Evolutionary conservation across 2,888 invertebrate genomes (phyloP), one percentile per base, ranked within the genome.

Genomic region (Physocephala rufipes): DNA sequence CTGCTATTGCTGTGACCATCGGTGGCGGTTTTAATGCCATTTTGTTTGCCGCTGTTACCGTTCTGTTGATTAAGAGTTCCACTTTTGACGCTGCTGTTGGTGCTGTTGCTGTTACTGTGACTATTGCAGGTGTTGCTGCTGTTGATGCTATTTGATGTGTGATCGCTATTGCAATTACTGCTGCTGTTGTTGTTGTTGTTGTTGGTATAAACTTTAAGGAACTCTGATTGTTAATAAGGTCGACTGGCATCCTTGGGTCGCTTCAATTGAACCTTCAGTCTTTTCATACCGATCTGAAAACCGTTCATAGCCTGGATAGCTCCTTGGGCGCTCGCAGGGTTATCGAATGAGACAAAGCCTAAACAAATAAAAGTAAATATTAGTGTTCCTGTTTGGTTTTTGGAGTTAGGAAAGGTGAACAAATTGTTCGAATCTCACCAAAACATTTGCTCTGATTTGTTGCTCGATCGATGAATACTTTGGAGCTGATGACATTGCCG

Each of bases 361-460:
- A 58, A 9, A 24, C 21, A 19, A 49, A 16, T n/a, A n/a, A n/a
- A n/a, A n/a, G n/a, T n/a, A n/a, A 19, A 49, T 49, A 36, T 36
- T 36, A 36, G 9, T 9, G 36, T 9, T 36, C 5, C 9, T 36
- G 36, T 36, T 36, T 9, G 4, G 4, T 36, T 9, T 36, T 36
- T 36, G 4, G 5, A 9, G 36, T 36, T 36, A 36, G 36, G 9
- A 36, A 36, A 19, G 1, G 4, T 13, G n/a, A 9, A 53, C 7
- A 13, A 55, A 21, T 21, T 61, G 3, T 30, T 19, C 21, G 15
- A 16, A 16, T 89, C 95, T 90, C 89, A 99, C 99, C 99, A 88
- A 99, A 99, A 90, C 99, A 99, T 91, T 99, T 99, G 91, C 98
- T 98, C 90, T 99, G 99, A 89, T 99, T 99, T 85, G 99, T 99